Conservation (phyloP, 35 echinoderm and acorn worm genomes). For the Patiria miniata region DNA sequence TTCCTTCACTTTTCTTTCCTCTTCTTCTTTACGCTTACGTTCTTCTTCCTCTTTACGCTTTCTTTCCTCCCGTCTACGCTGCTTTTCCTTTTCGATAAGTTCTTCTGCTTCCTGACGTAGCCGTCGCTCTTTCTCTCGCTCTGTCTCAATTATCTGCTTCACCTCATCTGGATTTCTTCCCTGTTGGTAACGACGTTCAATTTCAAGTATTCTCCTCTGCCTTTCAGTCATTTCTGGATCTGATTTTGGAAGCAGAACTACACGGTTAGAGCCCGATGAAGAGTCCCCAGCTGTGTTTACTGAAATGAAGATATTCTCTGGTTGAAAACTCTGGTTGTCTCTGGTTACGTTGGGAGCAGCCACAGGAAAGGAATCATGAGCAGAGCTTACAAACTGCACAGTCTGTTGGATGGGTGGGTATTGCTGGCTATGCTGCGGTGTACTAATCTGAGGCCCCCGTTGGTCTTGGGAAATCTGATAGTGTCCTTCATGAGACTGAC, state of each 20-base stretch:
- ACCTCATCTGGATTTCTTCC: conserved; percentile 4
- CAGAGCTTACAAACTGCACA: not conserved
- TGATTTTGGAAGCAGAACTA: conserved; percentile 35
- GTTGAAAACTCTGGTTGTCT: not conserved
- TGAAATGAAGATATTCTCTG: conserved; percentile 25
- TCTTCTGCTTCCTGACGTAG: conserved; percentile 22
- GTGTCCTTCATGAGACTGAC: not conserved
- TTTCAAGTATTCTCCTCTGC: conserved; percentile 19
- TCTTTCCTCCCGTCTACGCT: conserved; percentile 27
- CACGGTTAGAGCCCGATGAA: conserved; percentile 3
- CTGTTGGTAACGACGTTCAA: conserved; percentile 40
- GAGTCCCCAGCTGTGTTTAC: conserved; percentile 13
- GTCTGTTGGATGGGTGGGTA: conserved; percentile 16
- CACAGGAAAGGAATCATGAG: not conserved
- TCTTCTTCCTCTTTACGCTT: conserved; percentile 61
- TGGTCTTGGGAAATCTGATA: not conserved
- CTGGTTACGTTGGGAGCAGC: not conserved
- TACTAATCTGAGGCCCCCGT: not conserved
- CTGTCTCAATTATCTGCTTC: conserved; percentile 21
- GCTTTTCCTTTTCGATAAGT: conserved; percentile 1
- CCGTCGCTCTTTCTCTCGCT: conserved; percentile 42
- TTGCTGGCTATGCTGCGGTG: not conserved
- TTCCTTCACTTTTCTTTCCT: conserved; percentile 43
- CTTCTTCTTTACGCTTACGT: conserved; percentile 20
- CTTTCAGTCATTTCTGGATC: conserved; percentile 8